Evolutionary conservation across 2,797 vertebrate species (phyloP), one percentile per base, ranked within the genome.

Genomic region (Rhyacichthys aspro): DNA sequence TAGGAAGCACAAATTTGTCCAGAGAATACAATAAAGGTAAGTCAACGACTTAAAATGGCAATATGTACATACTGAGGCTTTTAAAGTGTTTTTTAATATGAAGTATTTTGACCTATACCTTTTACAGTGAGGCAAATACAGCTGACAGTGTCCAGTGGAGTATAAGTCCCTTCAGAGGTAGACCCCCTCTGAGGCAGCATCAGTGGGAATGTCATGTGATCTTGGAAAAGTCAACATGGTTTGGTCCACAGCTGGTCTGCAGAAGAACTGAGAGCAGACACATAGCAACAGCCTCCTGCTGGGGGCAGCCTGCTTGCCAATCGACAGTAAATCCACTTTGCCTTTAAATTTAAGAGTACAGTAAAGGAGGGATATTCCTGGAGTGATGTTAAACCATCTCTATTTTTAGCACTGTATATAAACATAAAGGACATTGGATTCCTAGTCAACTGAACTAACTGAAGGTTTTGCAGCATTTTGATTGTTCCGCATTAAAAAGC

Each of bases 181-280:
- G 74, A 75, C 64, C 63, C 67, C 72, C 78, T 63, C 76, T 43
- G 32, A 72, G 62, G 83, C 54, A 54, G 72, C 69, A 85, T 81
- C 86, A 74, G 82, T 70, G 71, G 86, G 81, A 83, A 89, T 79
- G 87, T 84, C 89, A 89, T 92, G 89, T 92, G 91, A 93, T 93
- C 91, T 89, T 88, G 81, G 78, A 82, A 91, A 92, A 91, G 86
- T 92, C 89, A 92, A 90, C 90, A 90, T 81, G 89, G 86, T 82
- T 82, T 81, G 83, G 86, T 86, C 86, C 86, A 87, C 90, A 92
- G 90, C 87, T 90, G 90, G 89, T 77, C 69, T 66, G 54, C 78
- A 44, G 55, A 68, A 83, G 83, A 89, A 88, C 87, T 89, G 79
- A 87, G 85, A 86, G 78, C 67, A 69, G 76, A 68, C 70, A 83